phyloP scores from a whole-genome alignment of 2,113 vertebrate species.

The Tachuris rubrigastra region DNA sequence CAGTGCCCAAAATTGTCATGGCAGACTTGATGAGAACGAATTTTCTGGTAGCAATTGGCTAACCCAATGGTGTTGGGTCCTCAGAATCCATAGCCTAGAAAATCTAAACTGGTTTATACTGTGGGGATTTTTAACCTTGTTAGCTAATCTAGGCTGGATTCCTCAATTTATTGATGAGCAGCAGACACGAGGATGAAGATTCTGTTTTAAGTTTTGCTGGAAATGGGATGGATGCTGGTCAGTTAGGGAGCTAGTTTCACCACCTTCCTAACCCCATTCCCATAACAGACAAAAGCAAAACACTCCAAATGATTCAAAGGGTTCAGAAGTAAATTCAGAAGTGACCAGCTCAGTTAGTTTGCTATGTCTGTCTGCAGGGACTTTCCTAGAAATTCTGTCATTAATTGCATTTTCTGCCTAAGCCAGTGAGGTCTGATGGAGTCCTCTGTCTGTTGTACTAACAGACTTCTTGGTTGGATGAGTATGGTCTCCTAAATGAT shows the following conservation, averaged over 20 bases:
- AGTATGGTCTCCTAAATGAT: not conserved
- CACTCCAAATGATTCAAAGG: not conserved
- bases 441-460: not conserved
- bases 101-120: not conserved
- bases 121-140: not conserved
- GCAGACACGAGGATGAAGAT: not conserved
- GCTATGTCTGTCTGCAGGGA: not conserved
- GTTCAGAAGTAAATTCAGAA: not conserved
- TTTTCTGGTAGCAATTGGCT: not conserved
- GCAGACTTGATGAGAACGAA: not conserved
- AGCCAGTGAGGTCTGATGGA: not conserved
- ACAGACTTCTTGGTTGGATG: not conserved
- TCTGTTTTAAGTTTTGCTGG: not conserved
- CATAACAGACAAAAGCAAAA: not conserved
- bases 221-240: not conserved
- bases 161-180: not conserved
- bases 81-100: not conserved
- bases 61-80: not conserved
- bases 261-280: not conserved
- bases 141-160: not conserved
- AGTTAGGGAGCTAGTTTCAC: not conserved
- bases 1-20: not conserved
- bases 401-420: not conserved
- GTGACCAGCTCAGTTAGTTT: not conserved
- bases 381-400: not conserved